Evolutionary conservation across 2,797 vertebrate genomes (phyloP).

Genomic region (Enteromius trimaculatus): DNA sequence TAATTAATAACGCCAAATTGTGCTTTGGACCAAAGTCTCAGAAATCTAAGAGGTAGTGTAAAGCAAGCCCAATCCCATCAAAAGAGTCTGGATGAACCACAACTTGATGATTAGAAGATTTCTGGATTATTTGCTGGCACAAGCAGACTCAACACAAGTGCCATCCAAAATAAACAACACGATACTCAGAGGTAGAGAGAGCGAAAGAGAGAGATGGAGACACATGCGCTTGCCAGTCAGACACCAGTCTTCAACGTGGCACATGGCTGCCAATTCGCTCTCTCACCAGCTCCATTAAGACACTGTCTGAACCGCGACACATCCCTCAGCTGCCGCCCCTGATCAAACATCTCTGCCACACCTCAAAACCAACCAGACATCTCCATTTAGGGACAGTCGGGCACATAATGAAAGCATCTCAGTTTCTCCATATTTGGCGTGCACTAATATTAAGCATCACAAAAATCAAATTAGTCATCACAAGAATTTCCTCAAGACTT

Average conservation of each 20-base stretch:
- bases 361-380: conserved; percentile 42
- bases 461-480: conserved; percentile 11
- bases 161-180: conserved; percentile 69
- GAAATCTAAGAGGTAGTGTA: conserved; percentile 24
- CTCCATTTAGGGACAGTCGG: conserved; percentile 46
- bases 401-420: conserved; percentile 41
- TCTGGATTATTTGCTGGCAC: conserved; percentile 41
- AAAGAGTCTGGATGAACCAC: conserved; percentile 37
- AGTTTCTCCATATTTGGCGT: conserved; percentile 38
- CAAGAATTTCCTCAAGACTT: conserved; percentile 13
- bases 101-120: conserved; percentile 36
- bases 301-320: conserved; percentile 41
- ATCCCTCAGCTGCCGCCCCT: conserved; percentile 56
- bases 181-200: conserved; percentile 25
- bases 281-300: conserved; percentile 31
- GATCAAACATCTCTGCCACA: conserved; percentile 50
- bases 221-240: conserved; percentile 51
- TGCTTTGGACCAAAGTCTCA: not conserved
- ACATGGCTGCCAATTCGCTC: conserved; percentile 34
- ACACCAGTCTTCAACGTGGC: conserved; percentile 41
- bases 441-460: conserved; percentile 25
- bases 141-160: conserved; percentile 55
- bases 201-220: conserved; percentile 68
- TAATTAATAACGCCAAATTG: conserved; percentile 1
- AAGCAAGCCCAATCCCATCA: conserved; percentile 19